A percentile compares a stretch with the other conserved stretches of the same genome.
These are phyloP conservation scores for Timema cristinae DNA, from an alignment of 2,888 invertebrate species.

Conservation along the genomic window DNA sequence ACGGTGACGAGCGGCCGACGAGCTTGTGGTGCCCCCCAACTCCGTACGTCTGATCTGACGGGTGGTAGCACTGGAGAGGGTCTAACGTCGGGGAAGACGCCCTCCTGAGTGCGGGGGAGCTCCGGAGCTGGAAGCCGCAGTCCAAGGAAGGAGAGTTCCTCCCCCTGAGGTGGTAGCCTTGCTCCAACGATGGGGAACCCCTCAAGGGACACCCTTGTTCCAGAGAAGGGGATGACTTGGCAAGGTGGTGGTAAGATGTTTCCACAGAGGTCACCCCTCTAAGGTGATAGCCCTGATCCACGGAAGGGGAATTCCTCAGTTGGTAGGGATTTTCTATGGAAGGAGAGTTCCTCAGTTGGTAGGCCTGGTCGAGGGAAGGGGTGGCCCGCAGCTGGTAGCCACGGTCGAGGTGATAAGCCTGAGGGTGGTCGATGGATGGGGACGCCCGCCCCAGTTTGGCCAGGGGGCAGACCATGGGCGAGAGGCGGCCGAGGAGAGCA, in stretches of 20 bases:
- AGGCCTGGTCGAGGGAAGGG: not conserved
- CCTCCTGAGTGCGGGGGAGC: constrained; percentile 29
- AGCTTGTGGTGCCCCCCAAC: constrained; percentile 25
- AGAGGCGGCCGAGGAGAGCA: constrained; percentile 41
- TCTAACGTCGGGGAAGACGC: constrained; percentile 35
- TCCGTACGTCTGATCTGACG: constrained; percentile 23
- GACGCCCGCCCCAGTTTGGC: constrained; percentile 55
- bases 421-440: constrained; percentile 40
- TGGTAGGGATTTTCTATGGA: not conserved
- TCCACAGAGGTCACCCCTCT: too few relatives aligned
- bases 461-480: constrained; percentile 55
- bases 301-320: not conserved
- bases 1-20: constrained; percentile 56
- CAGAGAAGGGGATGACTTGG: not conserved
- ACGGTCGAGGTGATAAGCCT: constrained; percentile 29
- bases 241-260: not conserved
- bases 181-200: too few relatives aligned
- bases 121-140: constrained; percentile 37
- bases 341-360: not conserved
- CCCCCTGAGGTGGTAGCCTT: constrained; percentile 22
- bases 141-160: constrained; percentile 35
- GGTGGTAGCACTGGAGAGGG: constrained; percentile 24
- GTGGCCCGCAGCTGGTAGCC: constrained; percentile 34
- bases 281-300: not conserved
- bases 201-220: constrained; percentile 11